Conservation (phyloP, 1,140 invertebrate genomes). For the Zaprionus nigranus region DNA sequence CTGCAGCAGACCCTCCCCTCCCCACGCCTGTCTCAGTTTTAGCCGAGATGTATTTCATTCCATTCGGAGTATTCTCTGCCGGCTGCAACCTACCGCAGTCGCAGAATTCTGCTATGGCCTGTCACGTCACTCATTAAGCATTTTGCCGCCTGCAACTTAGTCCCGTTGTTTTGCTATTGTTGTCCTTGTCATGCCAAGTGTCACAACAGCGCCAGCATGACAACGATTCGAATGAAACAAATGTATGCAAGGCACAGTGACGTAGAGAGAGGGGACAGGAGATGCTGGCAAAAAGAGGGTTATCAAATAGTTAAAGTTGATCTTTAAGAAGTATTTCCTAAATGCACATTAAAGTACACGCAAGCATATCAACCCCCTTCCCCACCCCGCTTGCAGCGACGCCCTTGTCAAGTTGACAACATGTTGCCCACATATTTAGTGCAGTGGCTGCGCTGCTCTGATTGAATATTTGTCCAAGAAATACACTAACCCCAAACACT, state of each 20-base stretch:
- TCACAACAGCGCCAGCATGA: constrained; percentile 74
- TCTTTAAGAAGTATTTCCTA: not conserved
- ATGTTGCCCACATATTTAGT: constrained; percentile 49
- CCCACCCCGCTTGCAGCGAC: not conserved
- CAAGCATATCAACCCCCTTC: not conserved
- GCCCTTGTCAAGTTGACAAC: constrained; percentile 49
- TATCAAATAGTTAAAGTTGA: not conserved
- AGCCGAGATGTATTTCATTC: constrained; percentile 14
- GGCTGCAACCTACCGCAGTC: constrained; percentile 70
- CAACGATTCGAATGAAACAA: constrained; percentile 41
- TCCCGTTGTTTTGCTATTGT: constrained; percentile 63
- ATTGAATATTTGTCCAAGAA: constrained; percentile 56
- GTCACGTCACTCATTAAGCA: constrained; percentile 79
- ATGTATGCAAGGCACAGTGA: constrained; percentile 33
- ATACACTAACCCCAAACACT: constrained; percentile 15
- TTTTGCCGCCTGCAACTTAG: constrained; percentile 72
- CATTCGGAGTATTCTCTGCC: constrained; percentile 28
- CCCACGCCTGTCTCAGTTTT: constrained; percentile 8
- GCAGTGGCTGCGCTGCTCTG: constrained; percentile 37
- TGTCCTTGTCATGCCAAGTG: constrained; percentile 69
- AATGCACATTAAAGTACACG: not conserved
- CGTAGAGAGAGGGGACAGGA: not conserved
- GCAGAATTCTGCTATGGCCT: constrained; percentile 57
- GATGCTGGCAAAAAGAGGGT: not conserved
- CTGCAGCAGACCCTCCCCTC: not conserved